phyloP scores from a whole-genome alignment of 2,113 vertebrate genomes.

The Ceyx margarethae region DNA sequence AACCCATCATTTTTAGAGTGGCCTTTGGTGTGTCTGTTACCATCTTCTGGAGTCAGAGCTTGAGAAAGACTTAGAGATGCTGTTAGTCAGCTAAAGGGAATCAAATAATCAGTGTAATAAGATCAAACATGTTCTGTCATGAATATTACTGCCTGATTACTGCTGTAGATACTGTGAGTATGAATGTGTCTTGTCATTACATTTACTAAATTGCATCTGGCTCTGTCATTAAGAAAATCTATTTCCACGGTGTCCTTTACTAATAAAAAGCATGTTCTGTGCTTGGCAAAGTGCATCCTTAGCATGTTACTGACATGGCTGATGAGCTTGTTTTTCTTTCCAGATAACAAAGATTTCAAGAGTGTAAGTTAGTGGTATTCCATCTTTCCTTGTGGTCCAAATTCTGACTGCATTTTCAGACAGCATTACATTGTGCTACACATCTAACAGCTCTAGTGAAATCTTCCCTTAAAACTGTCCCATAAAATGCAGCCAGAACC shows the following conservation, averaged over 20 bases:
- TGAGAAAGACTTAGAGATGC: background rate
- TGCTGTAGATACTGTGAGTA: background rate
- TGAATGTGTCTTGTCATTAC: background rate
- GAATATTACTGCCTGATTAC: background rate
- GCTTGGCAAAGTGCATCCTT: slow-evolving; percentile 67
- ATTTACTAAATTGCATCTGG: slow-evolving; percentile 26
- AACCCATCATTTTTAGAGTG: background rate
- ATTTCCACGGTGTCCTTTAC: slow-evolving; percentile 25
- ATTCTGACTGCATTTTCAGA: background rate
- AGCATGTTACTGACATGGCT: slow-evolving; percentile 60
- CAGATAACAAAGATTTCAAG: background rate
- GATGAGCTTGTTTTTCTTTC: slow-evolving; percentile 30
- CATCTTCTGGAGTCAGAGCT: background rate
- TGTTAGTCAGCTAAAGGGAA: background rate
- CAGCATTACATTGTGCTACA: background rate
- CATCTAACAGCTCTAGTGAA: background rate
- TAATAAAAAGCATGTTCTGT: slow-evolving; percentile 67
- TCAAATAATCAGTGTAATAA: background rate
- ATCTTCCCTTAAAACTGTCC: slow-evolving; percentile 16
- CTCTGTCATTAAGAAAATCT: slow-evolving; percentile 10
- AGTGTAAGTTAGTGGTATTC: background rate
- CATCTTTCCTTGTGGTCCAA: background rate
- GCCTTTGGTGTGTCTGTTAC: background rate
- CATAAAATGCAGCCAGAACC: background rate
- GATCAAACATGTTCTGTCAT: background rate